Evolutionary conservation across 2,888 invertebrate genomes (phyloP).

Genomic region (Molanna angustata): DNA sequence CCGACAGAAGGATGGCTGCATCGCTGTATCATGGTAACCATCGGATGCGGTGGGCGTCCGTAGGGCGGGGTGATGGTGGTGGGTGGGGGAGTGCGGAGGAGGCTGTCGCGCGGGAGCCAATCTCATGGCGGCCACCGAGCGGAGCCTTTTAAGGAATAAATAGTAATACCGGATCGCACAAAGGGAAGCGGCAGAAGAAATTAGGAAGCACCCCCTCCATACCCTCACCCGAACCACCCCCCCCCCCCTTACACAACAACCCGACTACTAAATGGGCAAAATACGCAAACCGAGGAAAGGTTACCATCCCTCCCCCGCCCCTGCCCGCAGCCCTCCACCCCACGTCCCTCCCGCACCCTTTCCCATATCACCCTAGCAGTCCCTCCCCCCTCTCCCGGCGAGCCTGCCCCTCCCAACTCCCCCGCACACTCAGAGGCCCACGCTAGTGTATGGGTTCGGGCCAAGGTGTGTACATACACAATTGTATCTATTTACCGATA

Average conservation of each 20-base stretch:
- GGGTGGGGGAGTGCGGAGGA: conserved; percentile 9
- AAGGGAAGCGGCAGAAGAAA: conserved; percentile 30
- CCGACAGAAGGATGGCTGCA: too few relatives aligned
- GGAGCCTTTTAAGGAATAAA: conserved; percentile 29
- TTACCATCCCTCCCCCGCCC: conserved; percentile 33
- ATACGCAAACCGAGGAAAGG: conserved; percentile 28
- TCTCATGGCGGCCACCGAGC: conserved; percentile 25
- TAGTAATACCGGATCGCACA: conserved; percentile 30
- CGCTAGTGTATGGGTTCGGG: conserved; percentile 9
- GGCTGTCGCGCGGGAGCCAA: conserved; percentile 22
- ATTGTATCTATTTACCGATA: conserved; percentile 18
- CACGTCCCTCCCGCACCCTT: conserved; percentile 53
- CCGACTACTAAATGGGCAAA: conserved; percentile 28
- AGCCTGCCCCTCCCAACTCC: too few relatives aligned
- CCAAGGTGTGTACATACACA: conserved; percentile 13
- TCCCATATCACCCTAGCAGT: conserved; percentile 51
- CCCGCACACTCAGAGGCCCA: conserved; percentile 41
- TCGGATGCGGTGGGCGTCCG: too few relatives aligned
- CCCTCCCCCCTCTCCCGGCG: too few relatives aligned
- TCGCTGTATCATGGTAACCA: too few relatives aligned
- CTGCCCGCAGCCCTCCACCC: conserved; percentile 36
- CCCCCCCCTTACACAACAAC: conserved; percentile 8
- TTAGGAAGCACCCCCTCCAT: conserved; percentile 23
- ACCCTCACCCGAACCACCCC: conserved; percentile 10
- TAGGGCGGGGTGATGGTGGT: background rate